These are phyloP conservation scores for Syndactyla subalaris DNA, from an alignment of 2,797 vertebrate species.

Conservation along the genomic window DNA sequence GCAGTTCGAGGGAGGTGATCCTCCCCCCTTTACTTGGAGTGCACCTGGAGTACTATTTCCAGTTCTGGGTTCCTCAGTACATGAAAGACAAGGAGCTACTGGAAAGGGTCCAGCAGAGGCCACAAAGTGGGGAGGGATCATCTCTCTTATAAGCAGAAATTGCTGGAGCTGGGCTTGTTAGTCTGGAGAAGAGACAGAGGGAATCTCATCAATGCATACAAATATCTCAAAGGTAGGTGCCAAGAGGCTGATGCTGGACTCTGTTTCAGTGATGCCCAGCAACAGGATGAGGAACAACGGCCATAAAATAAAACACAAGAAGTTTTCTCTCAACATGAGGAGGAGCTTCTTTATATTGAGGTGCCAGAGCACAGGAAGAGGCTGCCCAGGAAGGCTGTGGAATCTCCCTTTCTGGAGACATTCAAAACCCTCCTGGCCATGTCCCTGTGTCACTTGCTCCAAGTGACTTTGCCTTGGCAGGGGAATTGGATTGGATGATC, in stretches of 20 bases:
- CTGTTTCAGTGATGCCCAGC: not conserved
- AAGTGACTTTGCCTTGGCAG: not conserved
- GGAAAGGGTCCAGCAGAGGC: not conserved
- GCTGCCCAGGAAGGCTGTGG: not conserved
- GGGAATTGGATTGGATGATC: too few relatives aligned
- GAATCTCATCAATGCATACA: not conserved
- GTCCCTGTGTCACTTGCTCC: fast-evolving
- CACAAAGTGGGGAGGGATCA: not conserved
- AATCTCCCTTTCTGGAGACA: not conserved
- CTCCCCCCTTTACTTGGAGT: too few relatives aligned
- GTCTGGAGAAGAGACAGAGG: not conserved
- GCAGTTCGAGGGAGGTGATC: too few relatives aligned
- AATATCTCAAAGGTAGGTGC: too few relatives aligned
- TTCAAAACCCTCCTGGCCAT: not conserved
- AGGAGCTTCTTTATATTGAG: not conserved
- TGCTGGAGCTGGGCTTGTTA: not conserved
- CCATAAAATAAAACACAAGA: not conserved
- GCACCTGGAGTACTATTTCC: too few relatives aligned
- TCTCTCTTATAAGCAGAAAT: not conserved
- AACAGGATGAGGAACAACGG: fast-evolving
- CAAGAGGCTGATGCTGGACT: too few relatives aligned
- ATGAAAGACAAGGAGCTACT: not conserved
- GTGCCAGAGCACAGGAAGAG: not conserved
- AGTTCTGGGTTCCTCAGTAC: not conserved
- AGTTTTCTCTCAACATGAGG: not conserved